Percentiles rank a stretch among this genome's conserved stretches.
Conservation (phyloP, 2,113 vertebrate species). For the Oostethus manadensis region DNA sequence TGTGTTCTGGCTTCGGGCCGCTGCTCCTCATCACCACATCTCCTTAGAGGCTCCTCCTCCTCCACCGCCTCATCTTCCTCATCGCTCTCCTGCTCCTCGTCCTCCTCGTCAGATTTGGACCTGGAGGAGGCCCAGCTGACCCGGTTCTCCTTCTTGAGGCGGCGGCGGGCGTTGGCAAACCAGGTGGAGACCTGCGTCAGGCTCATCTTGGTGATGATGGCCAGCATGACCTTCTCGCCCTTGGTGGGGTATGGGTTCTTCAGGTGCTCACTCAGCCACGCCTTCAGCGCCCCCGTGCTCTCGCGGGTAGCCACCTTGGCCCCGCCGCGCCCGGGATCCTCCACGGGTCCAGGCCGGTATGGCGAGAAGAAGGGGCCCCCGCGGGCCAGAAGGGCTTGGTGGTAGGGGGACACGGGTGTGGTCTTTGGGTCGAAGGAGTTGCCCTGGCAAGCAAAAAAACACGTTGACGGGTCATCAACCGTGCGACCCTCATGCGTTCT, state of each 20-base stretch:
- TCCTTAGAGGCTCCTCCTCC: conserved; percentile 12
- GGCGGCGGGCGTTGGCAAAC: conserved; percentile 91
- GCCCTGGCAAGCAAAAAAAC: conserved; percentile 51
- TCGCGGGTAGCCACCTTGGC: conserved; percentile 73
- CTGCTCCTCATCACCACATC: conserved; percentile 60
- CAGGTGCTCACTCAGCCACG: conserved; percentile 82
- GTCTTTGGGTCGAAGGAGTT: conserved; percentile 51
- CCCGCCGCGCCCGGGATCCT: conserved; percentile 56
- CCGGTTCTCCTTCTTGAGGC: conserved; percentile 95
- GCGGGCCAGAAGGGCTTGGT: conserved; percentile 62
- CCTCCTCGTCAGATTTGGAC: conserved; percentile 87
- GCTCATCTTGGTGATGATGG: conserved; percentile 90
- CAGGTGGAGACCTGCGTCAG: conserved; percentile 98
- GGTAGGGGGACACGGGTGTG: conserved; percentile 51
- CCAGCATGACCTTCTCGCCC: conserved; percentile 96
- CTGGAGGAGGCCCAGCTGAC: conserved; percentile 94
- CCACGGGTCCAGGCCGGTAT: conserved; percentile 49
- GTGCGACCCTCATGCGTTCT: too few species aligned
- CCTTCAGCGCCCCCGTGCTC: conserved; percentile 78
- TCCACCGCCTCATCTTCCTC: conserved; percentile 76
- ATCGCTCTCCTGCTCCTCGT: conserved; percentile 78
- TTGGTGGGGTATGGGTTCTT: conserved; percentile 96
- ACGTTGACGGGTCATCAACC: too few species aligned
- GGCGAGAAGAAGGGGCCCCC: conserved; percentile 52
- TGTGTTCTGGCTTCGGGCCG: neutral